phyloP scores from a whole-genome alignment of 2,797 vertebrate genomes.

The Melanotaenia nigrans region DNA sequence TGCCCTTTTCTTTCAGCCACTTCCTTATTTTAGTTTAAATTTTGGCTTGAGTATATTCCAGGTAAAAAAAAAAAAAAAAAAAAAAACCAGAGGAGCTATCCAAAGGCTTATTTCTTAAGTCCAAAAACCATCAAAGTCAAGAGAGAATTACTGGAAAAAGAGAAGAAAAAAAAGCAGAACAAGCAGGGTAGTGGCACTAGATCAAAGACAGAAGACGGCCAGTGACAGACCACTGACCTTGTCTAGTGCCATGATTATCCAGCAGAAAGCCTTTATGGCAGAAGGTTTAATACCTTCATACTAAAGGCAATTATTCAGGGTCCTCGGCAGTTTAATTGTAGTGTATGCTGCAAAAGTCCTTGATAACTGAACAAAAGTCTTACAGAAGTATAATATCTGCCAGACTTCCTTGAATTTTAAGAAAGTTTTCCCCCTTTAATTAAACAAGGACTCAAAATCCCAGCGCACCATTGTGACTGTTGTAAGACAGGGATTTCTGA shows the following conservation, averaged over 20 bases:
- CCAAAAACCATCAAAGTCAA: conserved; percentile 45
- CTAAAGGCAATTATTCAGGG: conserved; percentile 38
- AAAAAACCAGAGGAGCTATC: conserved; percentile 21
- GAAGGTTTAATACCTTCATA: conserved; percentile 41
- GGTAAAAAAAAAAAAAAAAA: background rate
- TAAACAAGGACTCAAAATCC: conserved; percentile 43
- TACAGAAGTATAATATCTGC: conserved; percentile 21
- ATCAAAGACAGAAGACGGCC: conserved; percentile 40
- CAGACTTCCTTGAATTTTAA: conserved; percentile 18
- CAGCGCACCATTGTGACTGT: background rate
- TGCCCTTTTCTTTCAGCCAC: conserved; percentile 14
- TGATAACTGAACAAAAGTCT: conserved; percentile 30
- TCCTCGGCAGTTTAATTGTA: conserved; percentile 24
- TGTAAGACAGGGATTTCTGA: conserved; percentile 13
- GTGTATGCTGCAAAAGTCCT: conserved; percentile 9
- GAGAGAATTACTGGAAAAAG: conserved; percentile 10
- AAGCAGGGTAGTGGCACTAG: background rate
- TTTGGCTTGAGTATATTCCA: conserved; percentile 33
- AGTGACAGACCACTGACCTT: conserved; percentile 33
- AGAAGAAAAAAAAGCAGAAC: conserved; percentile 3
- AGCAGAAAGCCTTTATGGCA: conserved; percentile 26
- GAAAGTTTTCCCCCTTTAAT: conserved; percentile 45
- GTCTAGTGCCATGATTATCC: conserved; percentile 47
- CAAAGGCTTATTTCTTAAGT: conserved; percentile 33
- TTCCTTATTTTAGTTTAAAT: conserved; percentile 18